Evolutionary conservation across 2,888 invertebrate genomes (phyloP), one percentile per base, ranked within the genome.

Genomic region (Drosophila nr. medialis): DNA sequence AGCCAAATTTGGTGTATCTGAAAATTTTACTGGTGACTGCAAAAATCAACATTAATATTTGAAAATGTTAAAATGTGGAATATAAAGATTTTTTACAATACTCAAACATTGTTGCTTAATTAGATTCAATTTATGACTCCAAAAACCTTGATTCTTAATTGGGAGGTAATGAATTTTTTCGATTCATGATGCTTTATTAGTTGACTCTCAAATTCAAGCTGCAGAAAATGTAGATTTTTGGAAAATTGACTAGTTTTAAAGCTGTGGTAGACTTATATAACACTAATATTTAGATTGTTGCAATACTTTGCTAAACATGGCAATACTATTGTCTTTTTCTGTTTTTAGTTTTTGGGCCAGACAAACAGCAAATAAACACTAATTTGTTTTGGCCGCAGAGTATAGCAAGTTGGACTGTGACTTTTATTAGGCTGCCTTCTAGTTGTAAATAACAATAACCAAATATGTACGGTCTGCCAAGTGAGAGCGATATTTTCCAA

Each of bases 401-500:
- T 24, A 24, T 15, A 24, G 4, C 11, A 54, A 54, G 38, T 71
- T 51, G 5, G 45, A n/a, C 34, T 45, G 55, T 61, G 48, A 62
- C 63, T 78, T 77, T 73, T 72, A 67, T 71, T 77, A 49, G 56
- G 36, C 42, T 62, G 38, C n/a, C 30, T 32, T 45, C 11, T 1
- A 50, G 48, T 49, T 67, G 56, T 72, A 77, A 80, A 76, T 64
- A 75, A 54, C 66, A 50, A 75, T 80, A 60, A 38, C 32, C 11
- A 38, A 61, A 42, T 30, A 29, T n/a, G 21, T 0, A 1, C 13
- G 34, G 27, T 0, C 6, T 15, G 13, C 55, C 63, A 80, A 80
- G 77, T 69, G 65, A 60, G 55, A 69, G 79, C 82, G 75, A 86
- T 83, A 77, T 77, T 72, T 77, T 85, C 54, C 58, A 78, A 68